Evolutionary conservation across 2,797 vertebrate genomes (phyloP).

Genomic region (Notoglanidium macrostoma): DNA sequence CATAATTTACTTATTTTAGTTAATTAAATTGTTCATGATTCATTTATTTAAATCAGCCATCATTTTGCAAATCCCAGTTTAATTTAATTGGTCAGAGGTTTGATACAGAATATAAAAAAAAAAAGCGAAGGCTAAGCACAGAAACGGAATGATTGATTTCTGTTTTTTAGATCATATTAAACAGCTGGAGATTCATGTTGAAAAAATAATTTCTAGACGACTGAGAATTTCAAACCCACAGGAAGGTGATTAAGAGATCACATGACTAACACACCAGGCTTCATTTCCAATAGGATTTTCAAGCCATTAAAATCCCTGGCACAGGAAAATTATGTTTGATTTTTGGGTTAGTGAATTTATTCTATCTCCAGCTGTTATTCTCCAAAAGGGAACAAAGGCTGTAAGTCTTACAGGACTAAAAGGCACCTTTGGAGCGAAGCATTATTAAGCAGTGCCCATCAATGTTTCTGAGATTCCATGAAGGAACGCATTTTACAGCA

Average conservation of each 20-base stretch:
- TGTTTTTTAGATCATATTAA: background rate
- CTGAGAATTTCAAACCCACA: background rate
- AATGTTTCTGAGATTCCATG: background rate
- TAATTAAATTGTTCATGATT: background rate
- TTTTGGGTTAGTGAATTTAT: background rate
- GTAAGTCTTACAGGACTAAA: background rate
- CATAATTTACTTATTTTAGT: too few species aligned
- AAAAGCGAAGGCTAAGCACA: background rate
- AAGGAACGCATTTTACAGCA: background rate
- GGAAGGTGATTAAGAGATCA: background rate
- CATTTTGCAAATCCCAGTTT: background rate
- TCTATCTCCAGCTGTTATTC: background rate
- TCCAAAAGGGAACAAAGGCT: background rate
- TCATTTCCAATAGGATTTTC: background rate
- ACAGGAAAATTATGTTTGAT: constrained; percentile 4
- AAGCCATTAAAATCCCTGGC: background rate
- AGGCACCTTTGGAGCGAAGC: background rate
- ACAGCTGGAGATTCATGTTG: background rate
- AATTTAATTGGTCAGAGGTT: background rate
- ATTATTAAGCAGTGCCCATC: background rate
- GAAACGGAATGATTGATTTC: background rate
- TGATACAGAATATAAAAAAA: background rate
- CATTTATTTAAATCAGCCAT: background rate
- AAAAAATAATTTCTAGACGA: background rate
- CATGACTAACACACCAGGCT: background rate